Evolutionary conservation across 1,140 invertebrate genomes (phyloP).

Genomic region (Polypedilum vanderplanki): DNA sequence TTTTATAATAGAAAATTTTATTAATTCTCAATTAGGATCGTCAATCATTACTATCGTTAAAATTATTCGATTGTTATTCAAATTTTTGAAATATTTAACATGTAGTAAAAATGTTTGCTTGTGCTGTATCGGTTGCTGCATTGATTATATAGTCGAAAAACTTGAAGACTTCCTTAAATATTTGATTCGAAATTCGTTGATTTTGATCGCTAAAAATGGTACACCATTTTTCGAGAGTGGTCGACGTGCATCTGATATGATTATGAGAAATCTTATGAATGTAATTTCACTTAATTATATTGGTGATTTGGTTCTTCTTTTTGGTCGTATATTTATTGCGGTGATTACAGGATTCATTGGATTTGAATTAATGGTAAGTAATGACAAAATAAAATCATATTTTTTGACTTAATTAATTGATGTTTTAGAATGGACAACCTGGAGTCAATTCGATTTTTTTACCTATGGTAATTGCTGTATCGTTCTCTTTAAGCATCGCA

Average conservation of each 20-base stretch:
- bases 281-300: constrained; percentile 70
- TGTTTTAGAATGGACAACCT: neutral
- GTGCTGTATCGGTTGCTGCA: constrained; percentile 49
- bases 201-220: constrained; percentile 61
- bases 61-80: constrained; percentile 53
- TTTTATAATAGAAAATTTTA: too few relatives aligned
- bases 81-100: constrained; percentile 40
- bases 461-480: constrained; percentile 51
- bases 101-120: constrained; percentile 40
- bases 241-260: constrained; percentile 52
- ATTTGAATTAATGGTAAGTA: too few relatives aligned
- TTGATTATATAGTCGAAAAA: constrained; percentile 65
- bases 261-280: constrained; percentile 57
- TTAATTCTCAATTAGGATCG: constrained; percentile 45
- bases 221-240: constrained; percentile 60
- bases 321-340: constrained; percentile 63
- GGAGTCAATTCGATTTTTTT: constrained; percentile 34
- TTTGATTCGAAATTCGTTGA: constrained; percentile 69
- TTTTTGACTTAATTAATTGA: too few relatives aligned
- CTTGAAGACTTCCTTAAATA: constrained; percentile 67
- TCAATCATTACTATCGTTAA: constrained; percentile 65
- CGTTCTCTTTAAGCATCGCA: constrained; percentile 64
- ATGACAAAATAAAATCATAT: too few relatives aligned
- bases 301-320: constrained; percentile 68
- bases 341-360: constrained; percentile 43